Conservation (phyloP, 2,113 vertebrate genomes). For the Sigmodon hispidus region DNA sequence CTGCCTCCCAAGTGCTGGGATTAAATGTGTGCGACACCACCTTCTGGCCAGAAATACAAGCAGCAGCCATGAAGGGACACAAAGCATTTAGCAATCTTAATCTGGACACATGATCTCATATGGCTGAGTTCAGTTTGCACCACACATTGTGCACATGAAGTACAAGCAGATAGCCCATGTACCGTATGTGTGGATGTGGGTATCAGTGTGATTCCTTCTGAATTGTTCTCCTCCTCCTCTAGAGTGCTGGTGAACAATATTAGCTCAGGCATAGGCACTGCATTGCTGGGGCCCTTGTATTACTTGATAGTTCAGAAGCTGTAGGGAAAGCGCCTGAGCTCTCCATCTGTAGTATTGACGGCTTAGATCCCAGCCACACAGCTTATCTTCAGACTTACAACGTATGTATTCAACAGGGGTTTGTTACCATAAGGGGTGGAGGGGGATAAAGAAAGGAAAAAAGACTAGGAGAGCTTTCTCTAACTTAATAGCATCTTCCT, state of each 20-base stretch:
- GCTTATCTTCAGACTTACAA: not conserved
- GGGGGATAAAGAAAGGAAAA: not conserved
- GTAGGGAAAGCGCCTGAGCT: not conserved
- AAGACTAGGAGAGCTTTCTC: not conserved
- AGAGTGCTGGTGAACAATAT: not conserved
- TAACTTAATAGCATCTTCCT: not conserved
- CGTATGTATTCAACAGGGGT: not conserved
- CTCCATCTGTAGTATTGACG: not conserved
- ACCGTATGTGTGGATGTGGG: fast-evolving
- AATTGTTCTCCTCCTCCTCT: too few species aligned
- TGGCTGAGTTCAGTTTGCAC: not conserved
- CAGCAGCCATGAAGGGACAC: not conserved
- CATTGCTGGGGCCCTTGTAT: not conserved
- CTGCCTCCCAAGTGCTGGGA: not conserved
- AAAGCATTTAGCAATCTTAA: not conserved
- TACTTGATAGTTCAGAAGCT: not conserved
- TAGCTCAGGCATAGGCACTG: not conserved
- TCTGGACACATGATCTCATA: not conserved
- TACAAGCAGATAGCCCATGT: fast-evolving
- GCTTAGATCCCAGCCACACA: not conserved
- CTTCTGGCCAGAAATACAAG: not conserved
- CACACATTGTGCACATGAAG: fast-evolving
- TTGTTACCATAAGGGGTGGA: not conserved
- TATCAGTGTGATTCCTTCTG: fast-evolving
- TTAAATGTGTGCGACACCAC: not conserved